Evolutionary conservation across 2,888 invertebrate genomes (phyloP).

Genomic region (Andrena bucephala): DNA sequence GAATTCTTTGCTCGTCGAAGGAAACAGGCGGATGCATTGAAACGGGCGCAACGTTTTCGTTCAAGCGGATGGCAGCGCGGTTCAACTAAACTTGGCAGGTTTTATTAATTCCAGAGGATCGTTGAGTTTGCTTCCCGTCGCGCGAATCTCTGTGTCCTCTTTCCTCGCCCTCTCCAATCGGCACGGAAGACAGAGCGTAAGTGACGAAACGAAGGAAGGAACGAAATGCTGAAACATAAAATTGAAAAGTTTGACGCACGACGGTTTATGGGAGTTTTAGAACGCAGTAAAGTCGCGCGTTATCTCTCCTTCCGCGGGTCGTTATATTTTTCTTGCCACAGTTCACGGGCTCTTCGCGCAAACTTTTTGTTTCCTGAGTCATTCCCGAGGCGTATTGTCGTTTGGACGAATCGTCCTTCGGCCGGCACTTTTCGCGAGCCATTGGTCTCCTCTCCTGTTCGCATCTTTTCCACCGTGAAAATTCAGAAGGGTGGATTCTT

Average conservation of each 20-base stretch:
- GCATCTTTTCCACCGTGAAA: slow-evolving; percentile 29
- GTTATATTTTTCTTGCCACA: slow-evolving; percentile 80
- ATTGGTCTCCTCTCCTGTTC: slow-evolving; percentile 54
- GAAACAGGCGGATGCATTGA: neutral
- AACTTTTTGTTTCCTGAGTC: slow-evolving; percentile 73
- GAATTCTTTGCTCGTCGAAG: neutral
- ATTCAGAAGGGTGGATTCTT: neutral
- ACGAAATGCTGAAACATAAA: slow-evolving; percentile 80
- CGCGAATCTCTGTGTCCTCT: too few relatives aligned
- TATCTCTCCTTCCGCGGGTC: slow-evolving; percentile 79
- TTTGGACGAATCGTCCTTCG: slow-evolving; percentile 62
- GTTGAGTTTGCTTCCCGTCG: too few relatives aligned
- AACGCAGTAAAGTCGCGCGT: slow-evolving; percentile 82
- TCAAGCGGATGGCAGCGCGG: neutral
- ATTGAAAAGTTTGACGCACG: slow-evolving; percentile 83
- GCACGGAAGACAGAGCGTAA: slow-evolving; percentile 62
- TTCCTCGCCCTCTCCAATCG: too few relatives aligned
- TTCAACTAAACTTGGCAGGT: too few relatives aligned
- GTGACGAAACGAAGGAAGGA: slow-evolving; percentile 70
- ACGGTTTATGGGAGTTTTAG: slow-evolving; percentile 82
- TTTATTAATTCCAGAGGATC: too few relatives aligned
- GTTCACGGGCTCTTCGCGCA: slow-evolving; percentile 45
- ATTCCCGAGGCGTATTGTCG: slow-evolving; percentile 77
- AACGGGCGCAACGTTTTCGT: neutral
- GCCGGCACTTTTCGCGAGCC: slow-evolving; percentile 42